Percentiles rank a stretch among this genome's conserved stretches.
phyloP scores from a whole-genome alignment of 2,113 vertebrate genomes.

The Dolichallabes microphthalmus region DNA sequence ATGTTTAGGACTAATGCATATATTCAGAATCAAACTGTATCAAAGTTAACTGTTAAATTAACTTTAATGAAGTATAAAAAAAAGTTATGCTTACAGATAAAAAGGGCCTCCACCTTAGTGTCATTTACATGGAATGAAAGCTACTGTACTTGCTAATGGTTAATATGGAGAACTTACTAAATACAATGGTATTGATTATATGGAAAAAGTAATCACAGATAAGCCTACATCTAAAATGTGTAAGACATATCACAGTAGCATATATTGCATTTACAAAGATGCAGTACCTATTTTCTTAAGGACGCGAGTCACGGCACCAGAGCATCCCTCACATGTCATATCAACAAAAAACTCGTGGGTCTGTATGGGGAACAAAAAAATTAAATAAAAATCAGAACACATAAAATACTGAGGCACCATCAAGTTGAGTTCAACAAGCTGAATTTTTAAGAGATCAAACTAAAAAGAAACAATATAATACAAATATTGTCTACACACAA shows the following conservation, averaged over 20 bases:
- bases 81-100: not conserved
- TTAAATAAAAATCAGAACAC: not conserved
- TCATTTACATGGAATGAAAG: not conserved
- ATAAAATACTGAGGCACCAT: not conserved
- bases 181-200: not conserved
- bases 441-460: not conserved
- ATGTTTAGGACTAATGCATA: not conserved
- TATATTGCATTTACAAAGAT: too few species aligned
- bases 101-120: not conserved
- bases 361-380: constrained; percentile 63
- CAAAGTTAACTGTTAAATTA: not conserved
- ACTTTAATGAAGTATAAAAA: not conserved
- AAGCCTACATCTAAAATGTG: not conserved
- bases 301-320: constrained; percentile 82
- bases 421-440: not conserved
- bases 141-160: not conserved
- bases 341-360: constrained; percentile 93
- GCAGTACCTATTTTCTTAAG: constrained; percentile 81
- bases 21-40: not conserved
- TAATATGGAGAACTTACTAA: not conserved
- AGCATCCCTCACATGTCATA: constrained; percentile 95
- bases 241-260: not conserved
- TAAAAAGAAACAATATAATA: too few species aligned
- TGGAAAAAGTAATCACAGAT: not conserved
- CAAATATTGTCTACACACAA: too few species aligned